Conservation (phyloP, 2,888 invertebrate species). For the Sthenelais limicola region DNA sequence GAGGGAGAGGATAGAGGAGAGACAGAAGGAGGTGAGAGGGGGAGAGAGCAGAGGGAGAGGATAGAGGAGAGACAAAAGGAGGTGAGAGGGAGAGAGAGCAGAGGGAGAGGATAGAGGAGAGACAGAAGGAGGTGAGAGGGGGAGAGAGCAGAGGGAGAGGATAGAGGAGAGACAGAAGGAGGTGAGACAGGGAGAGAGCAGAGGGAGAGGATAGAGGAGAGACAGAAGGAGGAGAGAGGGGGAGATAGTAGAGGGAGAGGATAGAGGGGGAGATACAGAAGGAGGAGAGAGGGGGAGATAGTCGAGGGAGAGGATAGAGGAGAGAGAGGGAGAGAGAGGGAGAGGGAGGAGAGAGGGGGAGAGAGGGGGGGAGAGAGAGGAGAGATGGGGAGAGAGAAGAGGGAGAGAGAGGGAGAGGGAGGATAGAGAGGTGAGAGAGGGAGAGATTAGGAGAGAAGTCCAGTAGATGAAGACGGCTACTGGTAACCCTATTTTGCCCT, state of each 20-base stretch:
- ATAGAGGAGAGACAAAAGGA: neutral
- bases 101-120: neutral
- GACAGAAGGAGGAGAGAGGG: neutral
- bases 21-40: neutral
- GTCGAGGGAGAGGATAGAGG: neutral
- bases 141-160: neutral
- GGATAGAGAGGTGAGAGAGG: no score
- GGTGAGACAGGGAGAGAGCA: slow-evolving; percentile 7
- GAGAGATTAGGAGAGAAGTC: no score
- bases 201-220: neutral
- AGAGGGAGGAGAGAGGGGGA: no score
- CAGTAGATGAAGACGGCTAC: no score
- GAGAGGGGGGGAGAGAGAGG: no score
- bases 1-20: neutral
- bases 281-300: neutral
- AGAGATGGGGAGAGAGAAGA: no score
- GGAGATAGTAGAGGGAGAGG: neutral
- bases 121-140: neutral
- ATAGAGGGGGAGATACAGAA: neutral
- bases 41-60: neutral
- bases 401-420: no score
- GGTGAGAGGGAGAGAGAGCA: neutral
- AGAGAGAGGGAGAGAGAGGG: neutral
- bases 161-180: neutral
- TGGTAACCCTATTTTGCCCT: no score